Percentiles rank a stretch among this genome's conserved stretches.
Conservation (phyloP, 2,113 vertebrate genomes). For the Danio rerio region DNA sequence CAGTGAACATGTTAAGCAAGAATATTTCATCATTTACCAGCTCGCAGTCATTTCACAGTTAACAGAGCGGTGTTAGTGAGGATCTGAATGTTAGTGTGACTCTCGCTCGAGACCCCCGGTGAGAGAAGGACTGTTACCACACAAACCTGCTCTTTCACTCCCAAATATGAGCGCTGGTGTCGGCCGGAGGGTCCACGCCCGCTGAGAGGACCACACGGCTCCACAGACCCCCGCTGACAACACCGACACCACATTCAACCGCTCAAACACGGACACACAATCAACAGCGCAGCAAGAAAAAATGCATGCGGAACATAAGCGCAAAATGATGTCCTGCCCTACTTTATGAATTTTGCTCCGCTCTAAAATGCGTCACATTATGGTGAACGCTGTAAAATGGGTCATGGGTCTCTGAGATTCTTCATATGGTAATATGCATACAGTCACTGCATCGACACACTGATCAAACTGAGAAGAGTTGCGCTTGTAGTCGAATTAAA, state of each 20-base stretch:
- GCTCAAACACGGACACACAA: background rate
- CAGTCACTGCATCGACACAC: too few species aligned
- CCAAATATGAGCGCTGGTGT: background rate
- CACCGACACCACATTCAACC: background rate
- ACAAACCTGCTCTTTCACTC: background rate
- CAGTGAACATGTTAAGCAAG: background rate
- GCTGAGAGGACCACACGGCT: slow-evolving; percentile 4
- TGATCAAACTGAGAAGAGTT: too few species aligned
- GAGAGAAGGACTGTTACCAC: background rate
- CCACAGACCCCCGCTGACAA: background rate
- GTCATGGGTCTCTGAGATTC: background rate
- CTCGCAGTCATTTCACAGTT: background rate
- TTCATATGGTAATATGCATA: too few species aligned
- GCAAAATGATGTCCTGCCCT: background rate
- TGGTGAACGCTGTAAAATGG: background rate
- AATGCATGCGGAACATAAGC: background rate
- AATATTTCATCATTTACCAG: slow-evolving; percentile 25
- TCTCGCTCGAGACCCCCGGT: background rate
- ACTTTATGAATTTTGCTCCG: background rate
- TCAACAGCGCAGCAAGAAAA: background rate
- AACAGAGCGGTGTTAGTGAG: background rate
- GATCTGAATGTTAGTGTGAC: background rate
- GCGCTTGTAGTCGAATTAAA: too few species aligned
- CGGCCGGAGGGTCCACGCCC: background rate
- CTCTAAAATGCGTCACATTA: background rate